Conservation (phyloP, 2,888 invertebrate genomes). For the Xylophagus ater region DNA sequence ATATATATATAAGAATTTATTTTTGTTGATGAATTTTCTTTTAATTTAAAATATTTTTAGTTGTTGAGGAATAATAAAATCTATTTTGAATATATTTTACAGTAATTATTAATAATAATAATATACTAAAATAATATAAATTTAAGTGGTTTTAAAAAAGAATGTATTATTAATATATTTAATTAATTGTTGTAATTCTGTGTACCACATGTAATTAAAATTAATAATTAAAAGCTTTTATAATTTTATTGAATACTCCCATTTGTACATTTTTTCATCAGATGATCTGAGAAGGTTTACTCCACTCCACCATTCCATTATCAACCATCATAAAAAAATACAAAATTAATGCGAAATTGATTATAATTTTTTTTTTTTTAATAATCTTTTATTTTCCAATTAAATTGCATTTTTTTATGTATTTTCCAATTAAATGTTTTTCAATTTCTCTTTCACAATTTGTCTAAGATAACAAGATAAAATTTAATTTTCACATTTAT, state of each 20-base stretch:
- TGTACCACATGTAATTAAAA: too few species aligned
- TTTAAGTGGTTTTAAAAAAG: too few species aligned
- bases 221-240: too few species aligned
- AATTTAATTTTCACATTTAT: constrained; percentile 1
- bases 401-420: too few species aligned
- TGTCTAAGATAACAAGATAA: constrained; percentile 11
- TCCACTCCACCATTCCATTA: constrained; percentile 13
- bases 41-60: too few species aligned
- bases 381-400: not conserved
- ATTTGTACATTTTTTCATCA: constrained; percentile 62
- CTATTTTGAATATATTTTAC: too few species aligned
- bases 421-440: constrained; percentile 10
- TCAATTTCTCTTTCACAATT: constrained; percentile 12
- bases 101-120: too few species aligned
- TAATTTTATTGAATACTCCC: too few species aligned
- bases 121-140: too few species aligned
- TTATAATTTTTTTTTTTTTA: not conserved
- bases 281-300: constrained; percentile 50
- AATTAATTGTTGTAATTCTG: too few species aligned
- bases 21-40: not conserved
- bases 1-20: not conserved
- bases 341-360: not conserved
- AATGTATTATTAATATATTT: too few species aligned
- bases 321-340: not conserved
- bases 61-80: too few species aligned